Base-by-base conservation (phyloP, 2,797 vertebrate genomes). In the Gymnoscopelus microlampas region DNA sequence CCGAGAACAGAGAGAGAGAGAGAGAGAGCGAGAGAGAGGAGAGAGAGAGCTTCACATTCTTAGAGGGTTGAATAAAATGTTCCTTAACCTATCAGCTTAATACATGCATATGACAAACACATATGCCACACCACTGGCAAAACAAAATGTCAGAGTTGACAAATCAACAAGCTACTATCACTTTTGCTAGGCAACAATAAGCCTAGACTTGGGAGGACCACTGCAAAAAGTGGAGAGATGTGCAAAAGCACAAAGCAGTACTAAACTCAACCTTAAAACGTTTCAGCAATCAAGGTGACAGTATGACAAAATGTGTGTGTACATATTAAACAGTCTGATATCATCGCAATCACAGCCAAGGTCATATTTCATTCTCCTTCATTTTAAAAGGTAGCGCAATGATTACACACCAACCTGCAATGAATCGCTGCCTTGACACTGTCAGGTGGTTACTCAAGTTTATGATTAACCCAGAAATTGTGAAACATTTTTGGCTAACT, bases 381-480 rank as follows among this genome's bases (percentile, higher is more conserved):
- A 60, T 56, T 70, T 69, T 54, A 47, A 23, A 74, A 60, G 49
- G 50, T 24, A 65, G 49, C 29, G 44, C 49, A 62, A 62, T 59
- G 60, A 79, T 70, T 64, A 53, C 35, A 53, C 35, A 63, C 71
- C 70, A 74, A 60, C 54, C 51, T 39, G 35, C 68, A 77, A 63
- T 70, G 64, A 59, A 68, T 15, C 54, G 48, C 50, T 62, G 60
- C 78, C 65, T 71, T 71, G 61, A 72, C 66, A 55, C 70, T 19
- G 64, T 66, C 66, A 70, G 75, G 82, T 65, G 80, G 78, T 77
- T 85, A 76, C 74, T 70, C 49, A 24, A 66, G 91, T 86, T 87
- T 79, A 89, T 91, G 76, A 93, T 91, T 93, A 92, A 92, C 88
- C 75, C 68, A 56, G 60, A 58, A 68, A 78, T 91, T 86, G 89